Evolutionary conservation across 2,113 vertebrate species (phyloP), one percentile per base, ranked within the genome.

Genomic region (western clawed frog (Xenopus tropicalis)): DNA sequence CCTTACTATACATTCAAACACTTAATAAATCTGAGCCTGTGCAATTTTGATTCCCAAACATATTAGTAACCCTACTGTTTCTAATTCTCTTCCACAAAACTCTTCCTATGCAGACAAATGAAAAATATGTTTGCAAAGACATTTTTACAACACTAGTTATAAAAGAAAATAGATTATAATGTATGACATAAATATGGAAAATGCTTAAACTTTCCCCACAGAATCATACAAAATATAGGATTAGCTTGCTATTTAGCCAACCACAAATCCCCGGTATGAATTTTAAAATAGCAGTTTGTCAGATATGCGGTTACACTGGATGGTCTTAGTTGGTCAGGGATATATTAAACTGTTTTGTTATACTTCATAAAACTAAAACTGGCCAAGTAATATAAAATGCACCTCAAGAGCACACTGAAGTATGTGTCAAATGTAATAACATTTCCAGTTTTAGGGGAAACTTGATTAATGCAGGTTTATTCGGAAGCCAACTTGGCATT

Each of bases 401-500:
- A 67, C 48, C 72, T 67, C 65, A 42, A n/a, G 65, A 74, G 72
- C 64, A 51, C 56, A 58, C 61, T 74, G 72, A 74, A 74, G 62
- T 68, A 74, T 68, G 65, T 74, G 72, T 74, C 66, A 74, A 74
- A 74, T 61, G 22, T 68, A 74, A 68, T 74, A 74, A 66, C 23
- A 68, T 74, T 67, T 74, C 64, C 72, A 74, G 65, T 37, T 68
- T 74, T 61, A 23, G 56, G 65, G 23, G 68, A 74, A 74, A 68
- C 65, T 57, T 67, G 72, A 74, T 68, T 61, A 74, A 74, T 68
- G 65, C 56, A 67, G 44, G 54, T 29, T 46, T 37, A 51, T 67
- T n/a, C 44, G 24, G 44, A 51, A 68, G 56, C 65, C 72, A 74
- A 74, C 42, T 68, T 74, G 72, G 72, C 64, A 23, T 51, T 37